phyloP scores from a whole-genome alignment of 1,140 invertebrate species.

The Zophobas morio region DNA sequence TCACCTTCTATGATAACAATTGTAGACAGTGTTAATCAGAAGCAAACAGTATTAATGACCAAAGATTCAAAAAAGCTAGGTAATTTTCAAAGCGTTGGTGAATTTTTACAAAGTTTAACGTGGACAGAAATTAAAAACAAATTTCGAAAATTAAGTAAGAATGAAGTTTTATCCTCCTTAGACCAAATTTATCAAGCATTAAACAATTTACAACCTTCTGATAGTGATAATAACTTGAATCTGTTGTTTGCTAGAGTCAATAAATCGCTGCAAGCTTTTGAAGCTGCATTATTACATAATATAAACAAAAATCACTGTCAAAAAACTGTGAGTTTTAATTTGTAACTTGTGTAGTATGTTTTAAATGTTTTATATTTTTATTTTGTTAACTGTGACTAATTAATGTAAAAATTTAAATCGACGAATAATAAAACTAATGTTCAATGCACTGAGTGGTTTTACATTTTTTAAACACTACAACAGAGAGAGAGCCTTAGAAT shows the following conservation, averaged over 20 bases:
- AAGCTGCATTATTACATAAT: slow-evolving; percentile 61
- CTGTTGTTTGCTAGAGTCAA: slow-evolving; percentile 64
- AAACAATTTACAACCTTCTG: slow-evolving; percentile 58
- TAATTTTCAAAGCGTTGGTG: slow-evolving; percentile 55
- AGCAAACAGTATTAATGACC: slow-evolving; percentile 52
- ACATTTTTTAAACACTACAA: too few species aligned
- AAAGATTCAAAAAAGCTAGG: slow-evolving; percentile 47
- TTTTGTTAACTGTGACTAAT: too few species aligned
- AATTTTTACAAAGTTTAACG: slow-evolving; percentile 57
- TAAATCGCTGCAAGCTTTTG: slow-evolving; percentile 64
- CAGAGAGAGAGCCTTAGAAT: too few species aligned
- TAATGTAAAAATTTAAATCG: too few species aligned
- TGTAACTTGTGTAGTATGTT: slow-evolving; percentile 37
- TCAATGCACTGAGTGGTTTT: too few species aligned
- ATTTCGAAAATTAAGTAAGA: slow-evolving; percentile 55
- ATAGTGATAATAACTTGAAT: slow-evolving; percentile 62
- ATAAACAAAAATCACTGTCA: slow-evolving; percentile 52
- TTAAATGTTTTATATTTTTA: too few species aligned
- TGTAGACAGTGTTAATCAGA: slow-evolving; percentile 52
- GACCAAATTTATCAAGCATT: slow-evolving; percentile 63
- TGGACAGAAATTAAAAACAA: slow-evolving; percentile 54
- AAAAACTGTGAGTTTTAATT: slow-evolving; percentile 60
- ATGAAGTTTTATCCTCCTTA: slow-evolving; percentile 59
- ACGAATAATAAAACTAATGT: too few species aligned
- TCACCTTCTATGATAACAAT: slow-evolving; percentile 54